Evolutionary conservation across 2,888 invertebrate species (phyloP).

Genomic region (Cantharis rustica): DNA sequence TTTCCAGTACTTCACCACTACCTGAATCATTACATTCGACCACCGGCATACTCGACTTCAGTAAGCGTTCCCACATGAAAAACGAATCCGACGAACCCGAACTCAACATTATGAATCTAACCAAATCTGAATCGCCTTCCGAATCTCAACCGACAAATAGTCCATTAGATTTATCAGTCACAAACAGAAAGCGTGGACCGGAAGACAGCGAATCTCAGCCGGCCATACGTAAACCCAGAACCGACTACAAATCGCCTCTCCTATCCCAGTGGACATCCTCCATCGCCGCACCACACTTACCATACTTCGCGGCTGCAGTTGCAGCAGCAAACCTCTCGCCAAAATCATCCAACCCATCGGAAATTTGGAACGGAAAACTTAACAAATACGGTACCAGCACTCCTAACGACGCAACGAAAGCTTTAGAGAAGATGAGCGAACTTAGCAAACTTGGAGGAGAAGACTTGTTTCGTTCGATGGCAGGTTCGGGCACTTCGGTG

Average conservation of each 20-base stretch:
- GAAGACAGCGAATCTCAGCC: slow-evolving; percentile 65
- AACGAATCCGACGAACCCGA: slow-evolving; percentile 59
- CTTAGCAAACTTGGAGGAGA: slow-evolving; percentile 84
- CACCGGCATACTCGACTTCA: slow-evolving; percentile 78
- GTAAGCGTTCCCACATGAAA: slow-evolving; percentile 62
- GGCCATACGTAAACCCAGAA: slow-evolving; percentile 69
- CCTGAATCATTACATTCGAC: slow-evolving; percentile 63
- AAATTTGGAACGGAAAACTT: slow-evolving; percentile 79
- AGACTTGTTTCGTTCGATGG: slow-evolving; percentile 70
- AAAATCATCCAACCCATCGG: slow-evolving; percentile 62
- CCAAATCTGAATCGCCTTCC: slow-evolving; percentile 66
- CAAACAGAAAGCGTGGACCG: slow-evolving; percentile 70
- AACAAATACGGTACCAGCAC: slow-evolving; percentile 66
- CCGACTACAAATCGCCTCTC: slow-evolving; percentile 71
- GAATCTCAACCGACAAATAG: slow-evolving; percentile 64
- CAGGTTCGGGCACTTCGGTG: slow-evolving; percentile 61
- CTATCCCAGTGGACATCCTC: slow-evolving; percentile 79
- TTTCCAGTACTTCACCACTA: slow-evolving; percentile 55
- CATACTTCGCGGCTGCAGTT: slow-evolving; percentile 79
- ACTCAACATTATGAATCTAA: slow-evolving; percentile 73
- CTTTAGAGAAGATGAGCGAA: slow-evolving; percentile 90
- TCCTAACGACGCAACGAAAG: slow-evolving; percentile 84
- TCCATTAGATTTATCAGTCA: slow-evolving; percentile 81
- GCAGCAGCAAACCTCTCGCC: slow-evolving; percentile 79
- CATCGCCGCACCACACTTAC: slow-evolving; percentile 74